Conservation (phyloP, 2,113 vertebrate genomes). For the Paralichthys olivaceus region DNA sequence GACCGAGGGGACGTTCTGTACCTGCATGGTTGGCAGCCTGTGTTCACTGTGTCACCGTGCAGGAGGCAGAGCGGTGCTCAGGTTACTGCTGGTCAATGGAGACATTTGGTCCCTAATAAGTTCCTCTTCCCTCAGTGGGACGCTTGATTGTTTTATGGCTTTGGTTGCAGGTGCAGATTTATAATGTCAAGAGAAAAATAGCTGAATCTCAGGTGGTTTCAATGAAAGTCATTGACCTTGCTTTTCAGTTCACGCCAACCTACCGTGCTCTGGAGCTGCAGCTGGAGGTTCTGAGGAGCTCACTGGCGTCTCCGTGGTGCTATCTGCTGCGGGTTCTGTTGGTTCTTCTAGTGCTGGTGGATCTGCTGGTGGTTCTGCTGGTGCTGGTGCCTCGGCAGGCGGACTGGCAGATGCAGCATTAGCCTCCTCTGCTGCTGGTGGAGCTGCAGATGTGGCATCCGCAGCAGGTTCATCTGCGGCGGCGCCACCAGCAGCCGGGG, state of each 20-base stretch:
- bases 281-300: slow-evolving; percentile 38
- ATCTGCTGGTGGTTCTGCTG: slow-evolving; percentile 3
- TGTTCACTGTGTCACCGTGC: slow-evolving; percentile 5
- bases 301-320: not conserved
- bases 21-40: slow-evolving; percentile 7
- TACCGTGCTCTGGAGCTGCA: slow-evolving; percentile 64
- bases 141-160: not conserved
- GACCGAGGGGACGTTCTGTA: slow-evolving; percentile 35
- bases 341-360: not conserved
- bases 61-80: slow-evolving; percentile 22
- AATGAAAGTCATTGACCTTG: not conserved
- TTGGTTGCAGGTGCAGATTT: not conserved
- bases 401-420: slow-evolving; percentile 16
- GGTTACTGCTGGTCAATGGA: slow-evolving; percentile 42
- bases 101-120: not conserved
- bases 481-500: slow-evolving; percentile 22
- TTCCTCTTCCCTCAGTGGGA: not conserved
- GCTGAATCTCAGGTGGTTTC: not conserved
- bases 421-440: slow-evolving; percentile 41
- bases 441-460: slow-evolving; percentile 20
- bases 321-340: slow-evolving; percentile 19
- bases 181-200: not conserved
- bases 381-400: slow-evolving; percentile 8
- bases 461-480: slow-evolving; percentile 38
- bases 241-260: not conserved